Base-by-base conservation (phyloP, 64 coral and sea anemone genomes). In the Montipora efflorescens region DNA sequence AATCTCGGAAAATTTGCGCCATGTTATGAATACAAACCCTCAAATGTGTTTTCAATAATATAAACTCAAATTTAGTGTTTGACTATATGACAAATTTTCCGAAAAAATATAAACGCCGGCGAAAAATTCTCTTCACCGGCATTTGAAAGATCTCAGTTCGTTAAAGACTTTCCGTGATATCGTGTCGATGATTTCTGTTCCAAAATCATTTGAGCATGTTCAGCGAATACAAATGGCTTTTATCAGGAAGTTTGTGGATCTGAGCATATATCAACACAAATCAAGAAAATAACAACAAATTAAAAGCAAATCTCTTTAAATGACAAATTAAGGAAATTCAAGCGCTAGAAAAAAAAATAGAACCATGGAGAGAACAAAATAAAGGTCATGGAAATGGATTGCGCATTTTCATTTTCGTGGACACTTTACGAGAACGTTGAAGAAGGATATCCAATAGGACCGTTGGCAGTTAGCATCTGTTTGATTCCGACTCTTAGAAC, bases 391-490 rank as follows among this genome's bases (percentile, higher is more conserved):
- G 44, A 71, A 85, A 48, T 70, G 5, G 47, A 46, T 69, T 66
- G 36, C 1, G 36, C 36, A 36, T 36, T 2, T 36, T 36, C 36
- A 36, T 36, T 67, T 71, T 47, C 44, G 70, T 70, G 62, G 46
- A 70, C 49, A 85, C 69, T 85, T 85, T 70, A 8, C 0, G 16
- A 70, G n/a, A n/a, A n/a, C n/a, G 8, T 71, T 85, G 61, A 67
- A 5, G 19, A 83, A 25, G 59, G 81, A 67, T 83, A 47, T 83
- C 20, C 21, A 83, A 58, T 13, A 5, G 43, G 81, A n/a, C 67
- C 13, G 67, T 83, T 83, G 81, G 81, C 36, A 46, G 81, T 62
- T 83, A 18, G 15, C 36, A 13, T 67, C 62, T 83, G 66, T 45
- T 36, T 36, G 36, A 36, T 36, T 36, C 36, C 36, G 36, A 36